These are phyloP conservation scores for Brachyopa scutellaris DNA, from an alignment of 2,888 invertebrate genomes.

Conservation along the genomic window DNA sequence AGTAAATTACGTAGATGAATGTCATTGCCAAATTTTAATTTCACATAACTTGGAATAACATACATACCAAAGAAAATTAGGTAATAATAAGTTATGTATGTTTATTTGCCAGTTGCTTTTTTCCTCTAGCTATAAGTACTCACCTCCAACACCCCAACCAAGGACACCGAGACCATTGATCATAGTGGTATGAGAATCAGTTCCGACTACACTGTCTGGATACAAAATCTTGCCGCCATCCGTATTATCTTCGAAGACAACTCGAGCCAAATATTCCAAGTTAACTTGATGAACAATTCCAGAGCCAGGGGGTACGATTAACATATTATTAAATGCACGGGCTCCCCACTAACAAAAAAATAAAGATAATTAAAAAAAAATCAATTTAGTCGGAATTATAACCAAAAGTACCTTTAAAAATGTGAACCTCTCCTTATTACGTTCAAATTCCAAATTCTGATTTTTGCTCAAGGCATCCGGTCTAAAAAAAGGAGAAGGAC, in stretches of 20 bases:
- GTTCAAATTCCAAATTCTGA: constrained; percentile 96
- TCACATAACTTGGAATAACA: not conserved
- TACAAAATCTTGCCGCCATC: constrained; percentile 84
- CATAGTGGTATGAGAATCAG: constrained; percentile 99
- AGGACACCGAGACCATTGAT: constrained; percentile 98
- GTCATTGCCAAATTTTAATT: not conserved
- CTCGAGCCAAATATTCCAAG: constrained; percentile 94
- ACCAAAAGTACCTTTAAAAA: constrained; percentile 91
- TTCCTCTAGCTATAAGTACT: constrained; percentile 23
- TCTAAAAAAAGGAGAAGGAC: constrained; percentile 82
- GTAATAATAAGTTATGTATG: too few species aligned
- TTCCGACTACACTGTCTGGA: constrained; percentile 97
- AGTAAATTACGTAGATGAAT: not conserved
- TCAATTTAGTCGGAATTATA: not conserved
- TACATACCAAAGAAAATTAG: not conserved
- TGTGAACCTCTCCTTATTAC: constrained; percentile 97
- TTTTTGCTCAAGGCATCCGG: constrained; percentile 94
- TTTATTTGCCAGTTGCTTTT: too few species aligned
- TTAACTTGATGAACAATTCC: constrained; percentile 99
- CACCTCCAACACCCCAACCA: constrained; percentile 97
- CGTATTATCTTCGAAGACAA: constrained; percentile 89
- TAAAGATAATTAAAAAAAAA: constrained; percentile 9
- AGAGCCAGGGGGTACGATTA: constrained; percentile 98
- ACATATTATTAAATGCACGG: constrained; percentile 96
- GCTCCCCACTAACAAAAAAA: constrained; percentile 94